Percentiles rank a stretch among this genome's conserved stretches.
Evolutionary conservation across 2,797 vertebrate genomes (phyloP).

Genomic region (Esox masquinongy): DNA sequence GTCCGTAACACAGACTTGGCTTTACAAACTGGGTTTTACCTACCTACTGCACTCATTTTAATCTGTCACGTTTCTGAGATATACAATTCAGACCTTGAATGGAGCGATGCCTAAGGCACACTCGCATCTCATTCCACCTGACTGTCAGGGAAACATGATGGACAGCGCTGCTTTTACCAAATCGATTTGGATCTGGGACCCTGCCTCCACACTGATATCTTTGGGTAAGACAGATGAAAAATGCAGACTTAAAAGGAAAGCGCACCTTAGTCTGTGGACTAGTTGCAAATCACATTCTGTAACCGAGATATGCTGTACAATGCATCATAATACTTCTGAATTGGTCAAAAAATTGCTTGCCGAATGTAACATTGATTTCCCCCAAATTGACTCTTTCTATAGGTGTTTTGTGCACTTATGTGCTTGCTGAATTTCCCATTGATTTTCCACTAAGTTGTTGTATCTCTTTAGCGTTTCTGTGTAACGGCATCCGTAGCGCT

Average conservation of each 20-base stretch:
- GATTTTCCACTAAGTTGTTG: neutral
- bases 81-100: conserved; percentile 16
- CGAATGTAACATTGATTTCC: neutral
- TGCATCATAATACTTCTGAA: neutral
- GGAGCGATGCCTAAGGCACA: neutral
- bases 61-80: conserved; percentile 10
- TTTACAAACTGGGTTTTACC: conserved; percentile 19
- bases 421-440: neutral
- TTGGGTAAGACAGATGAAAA: neutral
- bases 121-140: conserved; percentile 21
- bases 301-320: neutral
- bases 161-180: conserved; percentile 27
- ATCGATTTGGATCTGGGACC: conserved; percentile 32
- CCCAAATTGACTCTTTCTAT: neutral
- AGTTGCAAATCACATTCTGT: neutral
- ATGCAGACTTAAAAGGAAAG: neutral
- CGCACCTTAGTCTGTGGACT: neutral
- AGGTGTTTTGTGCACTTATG: neutral
- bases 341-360: neutral
- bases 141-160: conserved; percentile 32
- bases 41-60: neutral
- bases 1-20: neutral
- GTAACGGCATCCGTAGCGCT: neutral
- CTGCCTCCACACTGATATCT: conserved; percentile 24
- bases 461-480: too few relatives aligned